These are phyloP conservation scores for Spodoptera picta DNA, from an alignment of 2,888 invertebrate species.

Conservation along the genomic window DNA sequence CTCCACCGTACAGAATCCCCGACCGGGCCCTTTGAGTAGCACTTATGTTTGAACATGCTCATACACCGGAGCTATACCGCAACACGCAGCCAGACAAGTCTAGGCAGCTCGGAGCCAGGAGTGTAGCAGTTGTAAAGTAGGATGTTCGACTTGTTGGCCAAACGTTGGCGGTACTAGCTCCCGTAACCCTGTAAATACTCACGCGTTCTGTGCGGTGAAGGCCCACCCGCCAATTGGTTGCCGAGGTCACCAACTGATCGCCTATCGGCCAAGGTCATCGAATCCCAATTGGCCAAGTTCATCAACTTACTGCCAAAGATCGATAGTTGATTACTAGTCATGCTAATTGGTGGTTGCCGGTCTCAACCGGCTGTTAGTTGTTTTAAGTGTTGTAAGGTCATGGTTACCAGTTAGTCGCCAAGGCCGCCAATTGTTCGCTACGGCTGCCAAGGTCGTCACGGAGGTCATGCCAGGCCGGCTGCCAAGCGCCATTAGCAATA, in stretches of 20 bases:
- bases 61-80: conserved; percentile 13
- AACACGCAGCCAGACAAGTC: conserved; percentile 9
- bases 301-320: conserved; percentile 66
- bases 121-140: conserved; percentile 9
- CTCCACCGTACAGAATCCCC: conserved; percentile 21
- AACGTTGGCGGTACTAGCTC: conserved; percentile 9
- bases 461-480: conserved; percentile 65
- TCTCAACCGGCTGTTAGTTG: conserved; percentile 52
- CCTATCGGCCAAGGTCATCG: conserved; percentile 45
- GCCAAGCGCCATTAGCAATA: conserved; percentile 84
- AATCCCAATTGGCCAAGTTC: conserved; percentile 59
- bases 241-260: conserved; percentile 60
- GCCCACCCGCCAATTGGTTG: conserved; percentile 56
- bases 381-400: conserved; percentile 58
- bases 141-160: conserved; percentile 3
- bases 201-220: conserved; percentile 27
- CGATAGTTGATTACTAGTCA: conserved; percentile 62
- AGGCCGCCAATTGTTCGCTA: conserved; percentile 59
- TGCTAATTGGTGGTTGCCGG: conserved; percentile 60
- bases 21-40: conserved; percentile 3
- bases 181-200: conserved; percentile 20
- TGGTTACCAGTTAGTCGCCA: conserved; percentile 55
- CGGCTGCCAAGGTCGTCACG: conserved; percentile 61
- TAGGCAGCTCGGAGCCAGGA: conserved; percentile 7
- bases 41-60: conserved; percentile 5